Conservation (phyloP, 2,888 invertebrate species). For the Uropetala carovei region DNA sequence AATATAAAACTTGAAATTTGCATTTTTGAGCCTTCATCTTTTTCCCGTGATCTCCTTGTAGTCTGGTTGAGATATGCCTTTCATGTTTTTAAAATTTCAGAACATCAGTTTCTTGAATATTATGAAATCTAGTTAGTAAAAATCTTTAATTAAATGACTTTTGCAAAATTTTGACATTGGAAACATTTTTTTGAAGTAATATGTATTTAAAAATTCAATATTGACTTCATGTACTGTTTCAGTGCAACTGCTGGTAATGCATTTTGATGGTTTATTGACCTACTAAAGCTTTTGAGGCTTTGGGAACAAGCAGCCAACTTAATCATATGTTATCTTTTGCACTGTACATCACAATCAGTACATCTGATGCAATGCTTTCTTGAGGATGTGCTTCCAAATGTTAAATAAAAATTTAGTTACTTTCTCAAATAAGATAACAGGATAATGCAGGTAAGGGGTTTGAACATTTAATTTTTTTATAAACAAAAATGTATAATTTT, state of each 20-base stretch:
- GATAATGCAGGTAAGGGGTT: slow-evolving; percentile 58
- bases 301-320: slow-evolving; percentile 63
- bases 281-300: slow-evolving; percentile 25
- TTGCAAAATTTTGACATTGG: slow-evolving; percentile 51
- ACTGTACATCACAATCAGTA: slow-evolving; percentile 50
- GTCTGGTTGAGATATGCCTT: slow-evolving; percentile 52
- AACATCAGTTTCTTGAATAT: slow-evolving; percentile 53
- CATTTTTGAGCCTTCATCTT: slow-evolving; percentile 41
- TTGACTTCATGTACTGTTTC: background rate
- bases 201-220: background rate
- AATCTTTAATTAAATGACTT: slow-evolving; percentile 1
- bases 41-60: slow-evolving; percentile 53
- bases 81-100: slow-evolving; percentile 23
- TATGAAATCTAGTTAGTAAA: slow-evolving; percentile 31
- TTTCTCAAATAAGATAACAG: slow-evolving; percentile 49
- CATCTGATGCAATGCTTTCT: slow-evolving; percentile 55
- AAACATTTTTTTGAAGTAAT: background rate
- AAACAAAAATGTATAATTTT: slow-evolving; percentile 64
- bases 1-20: slow-evolving; percentile 38
- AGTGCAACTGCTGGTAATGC: background rate
- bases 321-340: slow-evolving; percentile 48
- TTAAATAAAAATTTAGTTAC: slow-evolving; percentile 41
- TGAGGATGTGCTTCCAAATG: slow-evolving; percentile 61
- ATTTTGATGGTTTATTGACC: background rate
- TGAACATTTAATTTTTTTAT: slow-evolving; percentile 62